Conservation (phyloP, 2,888 invertebrate species). For the Blastobasis lacticolella region DNA sequence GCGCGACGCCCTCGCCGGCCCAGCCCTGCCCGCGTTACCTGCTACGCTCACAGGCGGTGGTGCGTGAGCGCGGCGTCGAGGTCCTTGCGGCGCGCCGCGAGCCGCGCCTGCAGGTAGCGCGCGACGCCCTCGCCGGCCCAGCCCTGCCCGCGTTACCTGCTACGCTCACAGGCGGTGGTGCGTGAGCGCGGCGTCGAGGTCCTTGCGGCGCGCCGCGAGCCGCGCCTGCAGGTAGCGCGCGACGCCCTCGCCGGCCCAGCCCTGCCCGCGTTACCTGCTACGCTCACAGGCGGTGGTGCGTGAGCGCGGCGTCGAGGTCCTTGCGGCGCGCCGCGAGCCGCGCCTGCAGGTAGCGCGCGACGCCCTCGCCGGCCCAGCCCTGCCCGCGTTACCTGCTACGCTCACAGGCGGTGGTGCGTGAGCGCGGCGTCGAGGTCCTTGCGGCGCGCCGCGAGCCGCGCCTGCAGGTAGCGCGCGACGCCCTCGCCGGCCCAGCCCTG, state of each 20-base stretch:
- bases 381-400: slow-evolving; percentile 93
- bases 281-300: slow-evolving; percentile 3
- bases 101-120: slow-evolving; percentile 62
- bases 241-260: neutral
- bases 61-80: too few relatives aligned
- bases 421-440: too few relatives aligned
- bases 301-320: slow-evolving; percentile 88
- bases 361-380: slow-evolving; percentile 96
- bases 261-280: neutral
- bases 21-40: slow-evolving; percentile 93
- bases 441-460: too few relatives aligned
- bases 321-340: slow-evolving; percentile 96
- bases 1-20: slow-evolving; percentile 95
- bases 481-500: slow-evolving; percentile 97
- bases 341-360: slow-evolving; percentile 96
- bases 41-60: slow-evolving; percentile 81
- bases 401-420: too few relatives aligned
- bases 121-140: slow-evolving; percentile 97
- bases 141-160: slow-evolving; percentile 93
- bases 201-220: too few relatives aligned
- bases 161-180: too few relatives aligned
- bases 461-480: slow-evolving; percentile 78
- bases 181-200: too few relatives aligned
- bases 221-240: neutral
- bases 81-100: too few relatives aligned